Conservation (phyloP, 1,140 invertebrate genomes). For the Trypoxylus dichotomus region DNA sequence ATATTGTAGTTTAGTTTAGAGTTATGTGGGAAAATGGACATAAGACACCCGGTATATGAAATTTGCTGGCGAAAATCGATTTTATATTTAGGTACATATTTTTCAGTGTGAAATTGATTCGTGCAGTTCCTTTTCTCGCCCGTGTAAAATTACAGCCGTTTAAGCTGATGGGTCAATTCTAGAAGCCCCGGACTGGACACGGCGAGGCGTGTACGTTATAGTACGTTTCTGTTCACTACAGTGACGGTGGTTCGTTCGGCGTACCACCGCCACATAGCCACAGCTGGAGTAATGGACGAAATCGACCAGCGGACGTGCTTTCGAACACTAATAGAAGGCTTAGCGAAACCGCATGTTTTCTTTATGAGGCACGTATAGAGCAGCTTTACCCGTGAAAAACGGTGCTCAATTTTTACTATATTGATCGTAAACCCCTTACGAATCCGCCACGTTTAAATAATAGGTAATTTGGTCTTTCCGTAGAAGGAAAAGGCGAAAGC, state of each 20-base stretch:
- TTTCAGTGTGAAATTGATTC: neutral
- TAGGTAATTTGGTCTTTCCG: conserved; percentile 12
- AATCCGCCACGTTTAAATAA: conserved; percentile 9
- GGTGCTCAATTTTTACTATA: conserved; percentile 21
- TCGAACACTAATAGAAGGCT: conserved; percentile 50
- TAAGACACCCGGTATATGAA: too few species aligned
- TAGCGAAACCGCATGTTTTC: conserved; percentile 50
- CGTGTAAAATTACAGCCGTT: conserved; percentile 5
- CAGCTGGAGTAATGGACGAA: conserved; percentile 7
- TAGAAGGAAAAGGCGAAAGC: neutral
- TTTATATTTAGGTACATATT: neutral
- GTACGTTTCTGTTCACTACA: neutral
- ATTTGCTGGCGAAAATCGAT: neutral
- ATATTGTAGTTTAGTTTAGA: too few species aligned
- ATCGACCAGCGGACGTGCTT: conserved; percentile 42
- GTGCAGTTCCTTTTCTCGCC: neutral
- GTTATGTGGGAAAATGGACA: too few species aligned
- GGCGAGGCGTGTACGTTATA: neutral
- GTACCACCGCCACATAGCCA: neutral
- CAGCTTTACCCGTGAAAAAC: conserved; percentile 20
- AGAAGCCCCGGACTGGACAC: neutral
- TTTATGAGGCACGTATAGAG: conserved; percentile 49
- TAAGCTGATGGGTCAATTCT: conserved; percentile 11
- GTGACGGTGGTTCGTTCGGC: neutral
- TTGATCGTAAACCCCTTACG: conserved; percentile 15